Conservation (phyloP, 2,113 vertebrate species). For the Hystrix cristata region DNA sequence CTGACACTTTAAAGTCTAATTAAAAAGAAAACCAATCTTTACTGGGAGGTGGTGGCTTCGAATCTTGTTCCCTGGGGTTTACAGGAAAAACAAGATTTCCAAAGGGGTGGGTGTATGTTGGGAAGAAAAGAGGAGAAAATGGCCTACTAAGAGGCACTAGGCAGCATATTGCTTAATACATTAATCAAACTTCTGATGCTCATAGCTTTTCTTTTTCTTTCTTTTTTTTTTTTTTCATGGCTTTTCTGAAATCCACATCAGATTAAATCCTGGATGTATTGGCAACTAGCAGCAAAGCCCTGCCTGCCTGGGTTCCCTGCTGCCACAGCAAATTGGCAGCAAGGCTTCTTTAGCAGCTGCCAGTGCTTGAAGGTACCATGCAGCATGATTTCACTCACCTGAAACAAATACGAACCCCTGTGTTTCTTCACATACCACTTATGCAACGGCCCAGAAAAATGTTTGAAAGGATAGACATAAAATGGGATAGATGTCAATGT, state of each 20-base stretch:
- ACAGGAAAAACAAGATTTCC: conserved; percentile 40
- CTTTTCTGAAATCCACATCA: neutral
- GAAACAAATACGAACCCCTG: conserved; percentile 22
- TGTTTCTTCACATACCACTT: neutral
- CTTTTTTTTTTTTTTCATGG: neutral
- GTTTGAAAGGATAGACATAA: neutral
- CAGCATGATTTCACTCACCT: neutral
- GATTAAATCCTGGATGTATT: conserved; percentile 37
- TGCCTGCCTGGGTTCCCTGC: conserved; percentile 58
- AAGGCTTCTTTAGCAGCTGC: conserved; percentile 51
- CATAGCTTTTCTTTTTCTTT: neutral
- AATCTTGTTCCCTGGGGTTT: neutral
- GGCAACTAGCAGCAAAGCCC: conserved; percentile 47
- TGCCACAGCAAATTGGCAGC: conserved; percentile 71
- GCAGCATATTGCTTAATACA: neutral
- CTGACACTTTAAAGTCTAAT: neutral
- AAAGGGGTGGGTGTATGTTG: neutral
- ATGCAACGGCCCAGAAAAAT: neutral
- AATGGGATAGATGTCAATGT: neutral
- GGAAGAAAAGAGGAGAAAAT: neutral
- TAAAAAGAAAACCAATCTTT: neutral
- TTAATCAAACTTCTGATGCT: neutral
- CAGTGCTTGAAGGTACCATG: conserved; percentile 37
- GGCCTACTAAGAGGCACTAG: neutral
- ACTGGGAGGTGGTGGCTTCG: neutral